These are phyloP conservation scores for Acanthopagrus latus DNA, from an alignment of 2,797 vertebrate species.

Conservation along the genomic window DNA sequence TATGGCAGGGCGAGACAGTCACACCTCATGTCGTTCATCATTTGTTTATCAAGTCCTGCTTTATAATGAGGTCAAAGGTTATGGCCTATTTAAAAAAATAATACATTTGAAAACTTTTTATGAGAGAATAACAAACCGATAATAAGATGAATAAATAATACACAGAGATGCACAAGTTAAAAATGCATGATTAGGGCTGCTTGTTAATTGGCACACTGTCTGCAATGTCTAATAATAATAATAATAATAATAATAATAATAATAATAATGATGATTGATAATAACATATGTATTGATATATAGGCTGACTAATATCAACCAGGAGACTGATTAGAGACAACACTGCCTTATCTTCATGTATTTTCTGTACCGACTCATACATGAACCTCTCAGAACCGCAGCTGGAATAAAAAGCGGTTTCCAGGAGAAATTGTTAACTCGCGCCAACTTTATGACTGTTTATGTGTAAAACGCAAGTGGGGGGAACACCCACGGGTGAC, in stretches of 20 bases:
- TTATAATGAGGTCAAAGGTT: constrained; percentile 25
- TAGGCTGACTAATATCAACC: too few relatives aligned
- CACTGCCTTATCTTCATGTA: background rate
- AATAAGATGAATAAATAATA: background rate
- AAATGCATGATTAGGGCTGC: background rate
- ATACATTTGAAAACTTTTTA: background rate
- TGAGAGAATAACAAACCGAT: background rate
- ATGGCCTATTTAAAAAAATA: background rate
- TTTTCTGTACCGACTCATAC: constrained; percentile 2
- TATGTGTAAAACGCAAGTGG: constrained; percentile 74
- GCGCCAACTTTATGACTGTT: constrained; percentile 70
- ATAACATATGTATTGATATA: background rate
- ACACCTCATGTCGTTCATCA: background rate
- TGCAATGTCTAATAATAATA: background rate
- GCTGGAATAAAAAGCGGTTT: constrained; percentile 47
- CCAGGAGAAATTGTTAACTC: constrained; percentile 54
- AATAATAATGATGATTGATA: background rate
- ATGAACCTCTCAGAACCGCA: background rate
- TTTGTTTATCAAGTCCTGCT: background rate
- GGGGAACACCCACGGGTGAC: constrained; percentile 71
- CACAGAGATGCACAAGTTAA: background rate
- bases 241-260: background rate
- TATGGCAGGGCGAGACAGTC: background rate
- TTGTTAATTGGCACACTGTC: background rate
- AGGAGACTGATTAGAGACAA: too few relatives aligned